These are phyloP conservation scores for Rhinopomastus cyanomelas DNA, from an alignment of 2,113 vertebrate species.

Conservation along the genomic window DNA sequence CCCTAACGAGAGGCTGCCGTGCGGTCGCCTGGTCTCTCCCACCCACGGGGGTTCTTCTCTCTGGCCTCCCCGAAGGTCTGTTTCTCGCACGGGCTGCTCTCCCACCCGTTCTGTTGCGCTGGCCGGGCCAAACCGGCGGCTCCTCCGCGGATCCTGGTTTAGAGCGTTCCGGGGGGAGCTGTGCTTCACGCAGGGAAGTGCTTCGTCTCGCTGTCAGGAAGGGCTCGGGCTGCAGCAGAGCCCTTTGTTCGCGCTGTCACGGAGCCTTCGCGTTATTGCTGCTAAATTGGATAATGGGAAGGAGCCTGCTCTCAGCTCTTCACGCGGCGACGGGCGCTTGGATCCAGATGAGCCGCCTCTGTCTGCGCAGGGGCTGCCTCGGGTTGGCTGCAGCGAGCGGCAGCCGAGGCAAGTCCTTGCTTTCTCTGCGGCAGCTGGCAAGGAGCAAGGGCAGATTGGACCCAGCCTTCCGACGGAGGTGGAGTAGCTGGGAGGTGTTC, in stretches of 20 bases:
- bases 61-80: not conserved
- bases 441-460: not conserved
- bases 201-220: slow-evolving; percentile 54
- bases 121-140: no score
- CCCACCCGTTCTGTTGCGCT: no score
- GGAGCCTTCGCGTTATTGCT: slow-evolving; percentile 59
- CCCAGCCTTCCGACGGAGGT: not conserved
- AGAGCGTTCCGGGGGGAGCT: slow-evolving; percentile 32
- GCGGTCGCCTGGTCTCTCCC: not conserved
- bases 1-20: not conserved
- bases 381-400: slow-evolving; percentile 24
- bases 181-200: slow-evolving; percentile 46
- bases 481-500: not conserved
- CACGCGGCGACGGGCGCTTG: not conserved
- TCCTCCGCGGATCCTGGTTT: no score
- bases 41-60: not conserved
- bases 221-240: slow-evolving; percentile 37
- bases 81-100: not conserved
- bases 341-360: slow-evolving; percentile 19
- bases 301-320: slow-evolving; percentile 33
- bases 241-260: slow-evolving; percentile 56
- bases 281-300: slow-evolving; percentile 63
- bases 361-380: slow-evolving; percentile 26
- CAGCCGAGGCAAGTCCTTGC: no score
- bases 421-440: no score